These are phyloP conservation scores for Drosophila seguyi DNA, from an alignment of 1,140 invertebrate species.

Conservation along the genomic window DNA sequence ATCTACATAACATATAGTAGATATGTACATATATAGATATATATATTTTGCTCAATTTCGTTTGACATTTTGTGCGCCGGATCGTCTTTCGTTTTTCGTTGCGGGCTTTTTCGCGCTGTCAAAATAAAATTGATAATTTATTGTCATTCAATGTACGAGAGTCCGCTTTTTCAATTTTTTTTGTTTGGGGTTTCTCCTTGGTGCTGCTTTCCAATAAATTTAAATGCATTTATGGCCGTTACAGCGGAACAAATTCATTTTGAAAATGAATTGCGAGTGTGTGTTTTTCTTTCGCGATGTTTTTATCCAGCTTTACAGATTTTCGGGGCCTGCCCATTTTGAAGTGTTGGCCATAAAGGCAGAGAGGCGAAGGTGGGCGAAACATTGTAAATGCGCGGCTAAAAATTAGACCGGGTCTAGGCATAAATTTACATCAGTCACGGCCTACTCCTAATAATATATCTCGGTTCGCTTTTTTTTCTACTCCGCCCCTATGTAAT, in stretches of 20 bases:
- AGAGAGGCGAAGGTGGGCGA: slow-evolving; percentile 14
- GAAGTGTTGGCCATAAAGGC: slow-evolving; percentile 35
- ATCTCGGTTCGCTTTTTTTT: slow-evolving; percentile 23
- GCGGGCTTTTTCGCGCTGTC: slow-evolving; percentile 78
- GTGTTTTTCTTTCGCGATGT: slow-evolving; percentile 49
- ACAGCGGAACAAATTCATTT: slow-evolving; percentile 84
- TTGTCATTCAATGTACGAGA: slow-evolving; percentile 80
- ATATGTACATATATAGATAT: background rate
- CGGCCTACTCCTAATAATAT: slow-evolving; percentile 38
- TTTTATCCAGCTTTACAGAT: slow-evolving; percentile 44
- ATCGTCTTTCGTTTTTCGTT: slow-evolving; percentile 57
- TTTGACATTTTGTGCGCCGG: slow-evolving; percentile 67
- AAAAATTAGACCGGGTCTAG: slow-evolving; percentile 69
- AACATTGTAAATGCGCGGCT: slow-evolving; percentile 73
- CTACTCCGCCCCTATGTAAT: slow-evolving; percentile 1
- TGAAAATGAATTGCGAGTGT: slow-evolving; percentile 77
- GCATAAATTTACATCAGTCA: slow-evolving; percentile 80
- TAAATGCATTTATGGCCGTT: slow-evolving; percentile 83
- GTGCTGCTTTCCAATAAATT: slow-evolving; percentile 78
- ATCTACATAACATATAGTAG: slow-evolving; percentile 16
- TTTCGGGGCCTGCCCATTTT: slow-evolving; percentile 25
- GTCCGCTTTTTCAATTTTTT: slow-evolving; percentile 38
- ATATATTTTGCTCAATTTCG: slow-evolving; percentile 79
- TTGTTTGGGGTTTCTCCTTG: slow-evolving; percentile 24
- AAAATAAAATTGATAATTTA: slow-evolving; percentile 85